These are phyloP conservation scores for Nesometra sesokonis DNA, from an alignment of 35 echinoderm and acorn worm species.

Conservation along the genomic window DNA sequence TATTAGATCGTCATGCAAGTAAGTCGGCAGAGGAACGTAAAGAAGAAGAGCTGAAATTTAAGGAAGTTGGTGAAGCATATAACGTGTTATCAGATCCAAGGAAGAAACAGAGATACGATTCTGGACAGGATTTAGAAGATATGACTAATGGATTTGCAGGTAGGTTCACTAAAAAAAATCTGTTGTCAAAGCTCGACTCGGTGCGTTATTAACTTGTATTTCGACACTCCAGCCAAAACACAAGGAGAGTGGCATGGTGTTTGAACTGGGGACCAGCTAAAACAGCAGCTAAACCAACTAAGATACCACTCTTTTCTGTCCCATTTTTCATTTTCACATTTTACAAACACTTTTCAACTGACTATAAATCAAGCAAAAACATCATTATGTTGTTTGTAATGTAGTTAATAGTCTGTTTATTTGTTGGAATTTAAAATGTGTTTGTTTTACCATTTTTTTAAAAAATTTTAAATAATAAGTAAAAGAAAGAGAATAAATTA, in stretches of 20 bases:
- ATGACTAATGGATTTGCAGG: slow-evolving; percentile 51
- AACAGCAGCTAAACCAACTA: not conserved
- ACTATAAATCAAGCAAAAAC: too few relatives aligned
- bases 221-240: too few relatives aligned
- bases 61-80: slow-evolving; percentile 93
- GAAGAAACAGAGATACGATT: slow-evolving; percentile 71
- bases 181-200: not conserved
- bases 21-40: slow-evolving; percentile 70
- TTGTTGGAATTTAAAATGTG: too few relatives aligned
- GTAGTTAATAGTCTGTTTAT: too few relatives aligned
- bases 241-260: too few relatives aligned
- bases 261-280: not conserved
- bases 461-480: too few relatives aligned
- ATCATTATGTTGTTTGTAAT: too few relatives aligned
- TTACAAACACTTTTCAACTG: too few relatives aligned
- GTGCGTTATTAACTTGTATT: not conserved
- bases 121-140: slow-evolving; percentile 83
- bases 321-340: too few relatives aligned
- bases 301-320: too few relatives aligned
- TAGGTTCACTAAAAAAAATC: slow-evolving; percentile 6
- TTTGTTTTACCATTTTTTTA: too few relatives aligned
- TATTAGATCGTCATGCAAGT: slow-evolving; percentile 80
- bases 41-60: slow-evolving; percentile 93
- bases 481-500: too few relatives aligned
- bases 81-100: slow-evolving; percentile 67